Percentiles rank a stretch among this genome's conserved stretches.
Conservation (phyloP, 1,140 invertebrate species). For the Macrosteles quadrilineatus region DNA sequence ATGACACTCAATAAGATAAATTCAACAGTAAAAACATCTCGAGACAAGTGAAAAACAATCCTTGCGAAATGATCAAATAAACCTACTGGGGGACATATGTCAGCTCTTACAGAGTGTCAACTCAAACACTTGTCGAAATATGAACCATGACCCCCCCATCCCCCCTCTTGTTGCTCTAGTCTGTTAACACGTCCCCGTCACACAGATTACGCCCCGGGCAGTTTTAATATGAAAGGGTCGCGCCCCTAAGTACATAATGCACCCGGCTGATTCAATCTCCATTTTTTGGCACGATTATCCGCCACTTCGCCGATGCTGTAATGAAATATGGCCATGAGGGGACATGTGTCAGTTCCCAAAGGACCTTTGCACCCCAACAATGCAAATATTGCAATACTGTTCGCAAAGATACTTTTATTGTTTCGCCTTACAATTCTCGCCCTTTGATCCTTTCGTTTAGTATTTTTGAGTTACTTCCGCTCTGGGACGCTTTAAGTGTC, state of each 20-base stretch:
- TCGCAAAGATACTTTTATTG: background rate
- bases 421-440: background rate
- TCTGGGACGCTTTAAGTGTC: too few species aligned
- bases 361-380: background rate
- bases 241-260: conserved; percentile 25
- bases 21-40: too few species aligned
- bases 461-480: too few species aligned
- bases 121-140: conserved; percentile 12
- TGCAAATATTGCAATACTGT: conserved; percentile 23
- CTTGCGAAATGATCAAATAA: too few species aligned
- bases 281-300: conserved; percentile 13
- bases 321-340: conserved; percentile 24
- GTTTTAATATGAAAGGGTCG: conserved; percentile 25
- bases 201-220: conserved; percentile 7
- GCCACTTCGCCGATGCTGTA: conserved; percentile 6
- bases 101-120: too few species aligned
- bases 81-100: too few species aligned
- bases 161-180: conserved; percentile 6
- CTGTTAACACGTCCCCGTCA: conserved; percentile 17
- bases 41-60: too few species aligned
- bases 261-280: conserved; percentile 19
- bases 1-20: too few species aligned
- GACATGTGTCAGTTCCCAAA: conserved; percentile 5
- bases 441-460: too few species aligned
- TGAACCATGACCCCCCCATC: background rate